Conservation (phyloP, 2,797 vertebrate species). For the Parauchenoglanis punctatus region DNA sequence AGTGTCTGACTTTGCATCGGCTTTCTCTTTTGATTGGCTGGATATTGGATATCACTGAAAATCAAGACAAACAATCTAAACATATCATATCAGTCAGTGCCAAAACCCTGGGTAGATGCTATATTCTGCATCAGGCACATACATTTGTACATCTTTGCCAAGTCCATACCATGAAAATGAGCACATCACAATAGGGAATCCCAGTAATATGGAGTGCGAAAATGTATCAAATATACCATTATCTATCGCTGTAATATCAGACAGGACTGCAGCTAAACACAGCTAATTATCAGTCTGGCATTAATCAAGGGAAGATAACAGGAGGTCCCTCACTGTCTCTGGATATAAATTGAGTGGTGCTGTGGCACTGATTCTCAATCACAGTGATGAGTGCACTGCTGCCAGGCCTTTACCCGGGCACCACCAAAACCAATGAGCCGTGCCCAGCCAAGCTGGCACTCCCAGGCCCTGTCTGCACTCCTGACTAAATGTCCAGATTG, state of each 20-base stretch:
- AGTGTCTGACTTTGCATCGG: background rate
- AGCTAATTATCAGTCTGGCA: constrained; percentile 53
- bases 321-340: constrained; percentile 41
- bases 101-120: constrained; percentile 75
- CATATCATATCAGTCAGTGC: constrained; percentile 72
- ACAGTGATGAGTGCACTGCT: constrained; percentile 49
- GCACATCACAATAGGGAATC: constrained; percentile 59
- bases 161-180: constrained; percentile 25
- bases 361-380: constrained; percentile 51
- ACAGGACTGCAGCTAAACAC: constrained; percentile 43
- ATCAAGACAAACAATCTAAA: constrained; percentile 74
- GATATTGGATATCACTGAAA: constrained; percentile 75
- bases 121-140: constrained; percentile 57
- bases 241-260: constrained; percentile 45
- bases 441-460: constrained; percentile 55
- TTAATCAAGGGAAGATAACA: constrained; percentile 47
- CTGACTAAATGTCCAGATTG: constrained; percentile 53
- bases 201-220: constrained; percentile 74
- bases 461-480: constrained; percentile 27
- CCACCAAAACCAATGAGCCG: constrained; percentile 51
- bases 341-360: constrained; percentile 47
- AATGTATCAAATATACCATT: constrained; percentile 40
- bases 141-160: constrained; percentile 15
- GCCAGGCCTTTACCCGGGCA: constrained; percentile 55
- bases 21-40: constrained; percentile 46